phyloP scores from a whole-genome alignment of 2,113 vertebrate species.

The Sardina pilchardus region DNA sequence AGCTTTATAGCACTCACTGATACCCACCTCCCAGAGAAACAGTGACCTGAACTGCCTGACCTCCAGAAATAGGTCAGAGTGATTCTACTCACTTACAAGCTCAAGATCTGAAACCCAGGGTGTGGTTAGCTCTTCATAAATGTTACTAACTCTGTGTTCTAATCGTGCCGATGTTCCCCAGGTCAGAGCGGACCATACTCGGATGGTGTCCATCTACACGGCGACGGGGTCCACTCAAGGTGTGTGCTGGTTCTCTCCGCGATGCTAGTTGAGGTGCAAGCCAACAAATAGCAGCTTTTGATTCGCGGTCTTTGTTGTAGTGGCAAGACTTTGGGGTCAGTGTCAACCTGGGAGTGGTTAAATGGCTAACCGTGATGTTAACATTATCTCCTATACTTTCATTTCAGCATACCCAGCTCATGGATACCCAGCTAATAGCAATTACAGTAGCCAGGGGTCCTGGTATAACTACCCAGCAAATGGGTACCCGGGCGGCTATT shows the following conservation, averaged over 20 bases:
- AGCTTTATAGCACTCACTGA: slow-evolving; percentile 62
- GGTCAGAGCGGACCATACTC: slow-evolving; percentile 68
- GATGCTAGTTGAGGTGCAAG: slow-evolving; percentile 7
- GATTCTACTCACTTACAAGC: slow-evolving; percentile 52
- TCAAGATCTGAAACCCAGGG: background rate
- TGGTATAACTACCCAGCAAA: slow-evolving; percentile 78
- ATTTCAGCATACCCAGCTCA: slow-evolving; percentile 75
- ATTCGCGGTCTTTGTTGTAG: slow-evolving; percentile 42
- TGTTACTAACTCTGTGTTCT: background rate
- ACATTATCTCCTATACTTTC: slow-evolving; percentile 69
- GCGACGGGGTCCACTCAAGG: slow-evolving; percentile 69
- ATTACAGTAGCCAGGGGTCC: slow-evolving; percentile 74
- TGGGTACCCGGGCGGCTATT: slow-evolving; percentile 72
- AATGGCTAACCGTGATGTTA: slow-evolving; percentile 49
- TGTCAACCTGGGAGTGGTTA: slow-evolving; percentile 45
- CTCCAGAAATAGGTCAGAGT: slow-evolving; percentile 55
- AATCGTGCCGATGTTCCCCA: slow-evolving; percentile 33
- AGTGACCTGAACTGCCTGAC: slow-evolving; percentile 68
- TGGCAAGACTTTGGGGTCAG: slow-evolving; percentile 52
- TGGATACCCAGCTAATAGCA: slow-evolving; percentile 74
- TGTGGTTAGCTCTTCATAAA: background rate
- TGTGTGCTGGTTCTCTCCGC: slow-evolving; percentile 53
- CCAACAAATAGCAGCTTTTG: slow-evolving; percentile 34
- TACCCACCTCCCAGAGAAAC: slow-evolving; percentile 66
- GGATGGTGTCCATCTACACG: slow-evolving; percentile 62